Evolutionary conservation across 23 tunicate genomes (phyloP), one percentile per base, ranked within the genome.

Genomic region (Trididemnum nubilum): DNA sequence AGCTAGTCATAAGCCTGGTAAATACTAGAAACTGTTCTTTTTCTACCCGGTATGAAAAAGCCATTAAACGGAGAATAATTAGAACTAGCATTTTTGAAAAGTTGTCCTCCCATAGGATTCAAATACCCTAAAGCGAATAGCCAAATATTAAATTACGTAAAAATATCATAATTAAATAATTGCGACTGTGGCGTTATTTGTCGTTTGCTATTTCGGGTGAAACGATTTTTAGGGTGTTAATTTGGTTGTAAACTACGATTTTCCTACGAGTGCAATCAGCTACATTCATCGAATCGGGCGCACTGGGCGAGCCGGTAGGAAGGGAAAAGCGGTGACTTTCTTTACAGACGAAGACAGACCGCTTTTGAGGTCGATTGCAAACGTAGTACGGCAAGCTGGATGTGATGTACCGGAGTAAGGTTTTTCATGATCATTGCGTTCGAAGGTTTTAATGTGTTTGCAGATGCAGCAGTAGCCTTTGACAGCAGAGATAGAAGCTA

Each of bases 201-300:
- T n/a, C n/a, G n/a, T n/a, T n/a, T n/a, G n/a, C n/a, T n/a, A n/a
- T n/a, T n/a, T n/a, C n/a, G n/a, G n/a, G n/a, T n/a, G n/a, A 44
- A 44, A 7, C 15, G 4, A 12, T 22, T 61, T 70, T 29, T 40
- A 85, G 85, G 87, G 86, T 2, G 83, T 88, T 0, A 96, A 89
- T 58, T 69, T 89, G 75, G 99, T 96, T 0, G 63, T 96, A 1
- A 96, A 96, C 72, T 96, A 94, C 51, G 94, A 89, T 83, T 94
- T 94, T 63, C 95, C 98, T 3, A 80, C 86, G 35, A 83, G 89
- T 39, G 93, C 98, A 0, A 81, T 85, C 65, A 83, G 82, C 54
- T 96, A 96, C 79, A 90, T 96, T 40, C 99, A 96, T 40, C 78
- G 99, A n/a, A 74, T 96, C 33, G 99, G 99, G 0, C 74, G 99